Evolutionary conservation across 2,888 invertebrate genomes (phyloP).

Genomic region (Acleris literana): DNA sequence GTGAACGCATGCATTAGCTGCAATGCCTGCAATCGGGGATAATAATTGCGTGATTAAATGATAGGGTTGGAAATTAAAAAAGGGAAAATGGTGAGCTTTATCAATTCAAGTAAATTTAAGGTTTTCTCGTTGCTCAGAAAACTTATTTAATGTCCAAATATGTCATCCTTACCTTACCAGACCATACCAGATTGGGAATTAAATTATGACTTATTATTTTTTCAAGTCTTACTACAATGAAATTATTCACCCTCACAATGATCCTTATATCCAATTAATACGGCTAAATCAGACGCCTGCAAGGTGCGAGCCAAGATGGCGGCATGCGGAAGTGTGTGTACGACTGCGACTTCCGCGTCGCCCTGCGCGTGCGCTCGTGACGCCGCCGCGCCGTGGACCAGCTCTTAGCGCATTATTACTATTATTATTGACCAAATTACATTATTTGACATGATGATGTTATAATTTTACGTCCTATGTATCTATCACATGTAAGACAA

Average conservation of each 20-base stretch:
- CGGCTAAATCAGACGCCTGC: constrained; percentile 55
- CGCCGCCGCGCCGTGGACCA: constrained; percentile 57
- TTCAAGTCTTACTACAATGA: too few relatives aligned
- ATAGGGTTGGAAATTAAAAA: background rate
- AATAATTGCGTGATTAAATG: constrained; percentile 13
- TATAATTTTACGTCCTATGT: constrained; percentile 2
- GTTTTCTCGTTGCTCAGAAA: too few relatives aligned
- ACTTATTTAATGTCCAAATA: too few relatives aligned
- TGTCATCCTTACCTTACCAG: too few relatives aligned
- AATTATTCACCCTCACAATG: constrained; percentile 32
- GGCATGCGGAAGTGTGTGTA: constrained; percentile 77
- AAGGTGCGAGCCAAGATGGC: constrained; percentile 74
- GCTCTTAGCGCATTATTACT: constrained; percentile 23
- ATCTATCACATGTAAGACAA: background rate
- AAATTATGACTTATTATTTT: too few relatives aligned
- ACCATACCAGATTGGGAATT: too few relatives aligned
- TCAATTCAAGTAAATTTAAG: too few relatives aligned
- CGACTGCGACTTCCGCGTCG: constrained; percentile 79
- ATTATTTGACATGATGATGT: constrained; percentile 21
- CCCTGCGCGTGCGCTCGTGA: constrained; percentile 75
- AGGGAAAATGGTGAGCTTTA: too few relatives aligned
- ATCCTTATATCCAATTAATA: constrained; percentile 42
- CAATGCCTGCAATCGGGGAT: constrained; percentile 12
- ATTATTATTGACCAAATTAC: constrained; percentile 23
- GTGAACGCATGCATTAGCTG: constrained; percentile 40